Conservation (phyloP, 2,888 invertebrate genomes). For the Platycheirus rosarum region DNA sequence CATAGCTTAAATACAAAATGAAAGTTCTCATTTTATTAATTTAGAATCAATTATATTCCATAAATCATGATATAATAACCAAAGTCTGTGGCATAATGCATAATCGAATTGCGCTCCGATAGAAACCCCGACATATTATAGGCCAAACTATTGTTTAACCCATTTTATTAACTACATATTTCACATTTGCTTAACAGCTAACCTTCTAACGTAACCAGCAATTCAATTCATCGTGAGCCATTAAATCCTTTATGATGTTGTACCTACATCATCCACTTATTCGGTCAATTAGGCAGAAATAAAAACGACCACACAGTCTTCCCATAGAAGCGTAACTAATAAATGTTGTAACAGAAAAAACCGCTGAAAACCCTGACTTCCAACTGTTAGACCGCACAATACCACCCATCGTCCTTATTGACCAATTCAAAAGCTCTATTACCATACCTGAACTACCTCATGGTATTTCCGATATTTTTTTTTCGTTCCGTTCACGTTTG, state of each 20-base stretch:
- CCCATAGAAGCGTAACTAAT: constrained; percentile 2
- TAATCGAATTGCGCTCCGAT: no score
- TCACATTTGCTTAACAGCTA: no score
- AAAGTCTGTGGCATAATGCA: no score
- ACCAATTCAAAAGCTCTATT: not conserved
- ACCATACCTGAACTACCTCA: constrained; percentile 17
- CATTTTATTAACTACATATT: no score
- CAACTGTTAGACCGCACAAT: not conserved
- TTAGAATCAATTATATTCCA: no score
- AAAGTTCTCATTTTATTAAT: no score
- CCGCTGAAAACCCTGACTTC: not conserved
- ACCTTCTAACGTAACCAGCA: constrained; percentile 29
- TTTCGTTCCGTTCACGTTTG: not conserved
- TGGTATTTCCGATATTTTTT: not conserved
- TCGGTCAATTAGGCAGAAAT: constrained; percentile 57
- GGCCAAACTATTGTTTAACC: no score
- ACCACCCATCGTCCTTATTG: constrained; percentile 11
- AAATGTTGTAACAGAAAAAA: constrained; percentile 16
- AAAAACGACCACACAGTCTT: constrained; percentile 36
- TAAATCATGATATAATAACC: no score
- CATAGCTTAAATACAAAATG: no score
- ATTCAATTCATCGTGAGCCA: constrained; percentile 42
- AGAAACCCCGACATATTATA: no score
- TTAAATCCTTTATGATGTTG: constrained; percentile 16
- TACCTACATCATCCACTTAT: constrained; percentile 19